Evolutionary conservation across 2,797 vertebrate species (phyloP), one percentile per base, ranked within the genome.

Genomic region (Pyrocephalus nanus): DNA sequence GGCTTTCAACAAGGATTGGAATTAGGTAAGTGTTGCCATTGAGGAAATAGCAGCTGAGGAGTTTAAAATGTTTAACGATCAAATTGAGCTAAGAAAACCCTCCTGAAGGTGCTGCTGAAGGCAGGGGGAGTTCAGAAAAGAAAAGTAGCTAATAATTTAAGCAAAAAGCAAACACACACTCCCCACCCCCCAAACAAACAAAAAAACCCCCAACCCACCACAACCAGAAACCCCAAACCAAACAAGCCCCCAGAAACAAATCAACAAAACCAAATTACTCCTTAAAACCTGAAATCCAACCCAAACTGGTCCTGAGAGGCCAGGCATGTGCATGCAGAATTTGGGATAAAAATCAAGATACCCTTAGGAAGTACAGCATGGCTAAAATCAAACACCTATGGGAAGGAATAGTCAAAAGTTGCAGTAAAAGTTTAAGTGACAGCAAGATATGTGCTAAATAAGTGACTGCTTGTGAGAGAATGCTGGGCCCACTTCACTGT

Each of bases 151-250:
- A 29, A 40, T n/a, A 45, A 43, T 18, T 53, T 22, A 67, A 17
- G 8, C 18, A 23, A 25, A 54, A 29, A 9, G 1, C 9, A 26
- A 66, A 40, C 9, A 21, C 8, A 26, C 17, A 12, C 12, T 60
- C 6, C 5, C 10, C 3, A n/a, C 20, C 4, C 5, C 14, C 8
- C 25, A 34, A 53, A 15, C 4, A 27, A 50, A 26, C 9, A 43
- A 32, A 4, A 10, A 47, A 43, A 42, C 15, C 1, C 12, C 18
- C 48, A 50, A 45, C 32, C 57, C 34, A 21, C 8, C 5, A 45
- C 13, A 53, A 26, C 12, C 12, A 45, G 36, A n/a, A 6, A 5
- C 1, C 12, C 1, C 12, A 48, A 48, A 17, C 2, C 19, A 45
- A 54, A 12, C 25, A 12, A n/a, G 9, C 25, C 54, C 14, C 32